Evolutionary conservation across 2,888 invertebrate genomes (phyloP), one percentile per base, ranked within the genome.

Genomic region (Thymelicus acteon): DNA sequence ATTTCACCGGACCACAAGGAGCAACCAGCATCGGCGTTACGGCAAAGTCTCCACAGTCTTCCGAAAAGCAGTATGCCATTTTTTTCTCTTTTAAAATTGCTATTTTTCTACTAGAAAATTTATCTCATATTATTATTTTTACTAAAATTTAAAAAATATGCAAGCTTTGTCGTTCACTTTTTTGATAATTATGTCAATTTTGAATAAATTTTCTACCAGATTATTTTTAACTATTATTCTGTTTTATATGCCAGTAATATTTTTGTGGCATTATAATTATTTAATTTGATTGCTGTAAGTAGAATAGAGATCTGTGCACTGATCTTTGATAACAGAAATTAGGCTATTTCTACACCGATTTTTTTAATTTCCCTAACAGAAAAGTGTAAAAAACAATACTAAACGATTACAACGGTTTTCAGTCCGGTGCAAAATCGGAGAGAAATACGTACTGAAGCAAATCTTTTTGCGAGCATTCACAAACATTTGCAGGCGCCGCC

Each of bases 401-500:
- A 39, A 31, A 60, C 6, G 7, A 31, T 7, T 52, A 31, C 2
- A 2, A 31, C 31, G 3, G 19, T 52, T 67, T 37, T 15, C 52
- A 60, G 24, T 60, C n/a, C n/a, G 40, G 31, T n/a, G 44, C 54
- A 49, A 24, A 68, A 49, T 74, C 73, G 57, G 72, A 72, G 76
- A 74, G 75, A 82, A 84, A 82, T 82, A 54, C 12, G 12, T 54
- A 82, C 80, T 79, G 80, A 83, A 83, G 85, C 78, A 86, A 88
- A 88, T 79, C 84, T 83, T 37, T 82, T 80, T 75, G 81, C 81
- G 80, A 85, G 84, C 82, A 79, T 87, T 83, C 79, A 84, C 86
- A 90, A 90, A 90, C 85, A 89, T 87, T 86, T 83, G 80, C 83
- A 82, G 82, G 77, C 82, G 81, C 81, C 88, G 78, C 80, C 3